Evolutionary conservation across 2,888 invertebrate genomes (phyloP).

Genomic region (Euplexia lucipara): DNA sequence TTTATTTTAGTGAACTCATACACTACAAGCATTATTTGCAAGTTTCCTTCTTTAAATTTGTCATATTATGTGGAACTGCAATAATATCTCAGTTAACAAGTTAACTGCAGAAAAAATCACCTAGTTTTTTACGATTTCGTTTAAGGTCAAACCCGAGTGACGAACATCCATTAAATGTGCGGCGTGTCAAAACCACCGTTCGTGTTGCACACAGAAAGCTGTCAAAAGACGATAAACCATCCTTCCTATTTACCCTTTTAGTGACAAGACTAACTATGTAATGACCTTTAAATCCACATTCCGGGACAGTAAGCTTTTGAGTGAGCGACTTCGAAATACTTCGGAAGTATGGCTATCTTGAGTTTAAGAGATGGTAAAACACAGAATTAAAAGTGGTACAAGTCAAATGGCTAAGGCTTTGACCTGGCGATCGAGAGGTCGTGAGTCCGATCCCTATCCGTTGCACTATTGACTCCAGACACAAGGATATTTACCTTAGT

Average conservation of each 20-base stretch:
- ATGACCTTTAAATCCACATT: conserved; percentile 57
- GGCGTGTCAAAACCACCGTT: conserved; percentile 20
- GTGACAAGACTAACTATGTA: conserved; percentile 42
- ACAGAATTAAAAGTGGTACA: conserved; percentile 10
- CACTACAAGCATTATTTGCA: no score
- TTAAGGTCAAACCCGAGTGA: conserved; percentile 19
- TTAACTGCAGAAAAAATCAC: conserved; percentile 13
- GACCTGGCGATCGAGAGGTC: no score
- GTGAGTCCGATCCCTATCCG: no score
- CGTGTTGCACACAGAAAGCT: conserved; percentile 24
- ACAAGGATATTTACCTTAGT: no score
- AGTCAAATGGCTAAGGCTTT: no score
- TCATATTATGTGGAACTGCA: not conserved
- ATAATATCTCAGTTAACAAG: conserved; percentile 13
- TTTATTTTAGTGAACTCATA: no score
- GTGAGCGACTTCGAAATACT: conserved; percentile 36
- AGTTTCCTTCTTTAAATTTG: not conserved
- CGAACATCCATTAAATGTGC: conserved; percentile 28
- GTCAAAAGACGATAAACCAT: conserved; percentile 27
- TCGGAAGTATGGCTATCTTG: conserved; percentile 24
- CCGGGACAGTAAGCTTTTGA: conserved; percentile 33
- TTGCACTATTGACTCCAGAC: no score
- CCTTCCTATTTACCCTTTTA: conserved; percentile 50
- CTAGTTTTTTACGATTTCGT: conserved; percentile 25
- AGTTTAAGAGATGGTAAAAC: conserved; percentile 10